Evolutionary conservation across 2,888 invertebrate species (phyloP).

Genomic region (Tetanocera ferruginea): DNA sequence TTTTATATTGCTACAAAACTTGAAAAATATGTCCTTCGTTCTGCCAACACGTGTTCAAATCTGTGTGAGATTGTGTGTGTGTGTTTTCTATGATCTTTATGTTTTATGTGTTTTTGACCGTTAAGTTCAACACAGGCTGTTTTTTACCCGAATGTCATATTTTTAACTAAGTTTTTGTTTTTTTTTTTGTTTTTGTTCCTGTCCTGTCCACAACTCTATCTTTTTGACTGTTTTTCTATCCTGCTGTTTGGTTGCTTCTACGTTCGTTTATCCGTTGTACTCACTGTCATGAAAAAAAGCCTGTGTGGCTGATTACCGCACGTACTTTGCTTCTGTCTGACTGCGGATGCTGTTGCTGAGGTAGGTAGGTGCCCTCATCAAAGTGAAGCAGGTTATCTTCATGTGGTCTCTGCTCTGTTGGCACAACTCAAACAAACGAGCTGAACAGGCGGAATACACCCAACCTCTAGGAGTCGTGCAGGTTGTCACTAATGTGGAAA

Average conservation of each 20-base stretch:
- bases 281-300: too few relatives aligned
- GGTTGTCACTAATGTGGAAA: not conserved
- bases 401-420: not conserved
- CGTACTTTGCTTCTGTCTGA: not conserved
- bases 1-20: not conserved
- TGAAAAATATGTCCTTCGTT: not conserved
- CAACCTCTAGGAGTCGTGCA: not conserved
- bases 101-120: constrained; percentile 3
- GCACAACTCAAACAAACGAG: not conserved
- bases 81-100: not conserved
- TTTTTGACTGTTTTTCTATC: not conserved
- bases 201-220: not conserved
- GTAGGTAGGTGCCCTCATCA: not conserved
- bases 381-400: constrained; percentile 12
- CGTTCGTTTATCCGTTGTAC: too few relatives aligned
- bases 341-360: not conserved
- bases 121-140: constrained; percentile 17
- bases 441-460: not conserved
- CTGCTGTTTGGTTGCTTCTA: not conserved
- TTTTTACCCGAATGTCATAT: constrained; percentile 23
- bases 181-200: not conserved
- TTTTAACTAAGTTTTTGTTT: not conserved
- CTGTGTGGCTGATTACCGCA: constrained; percentile 12
- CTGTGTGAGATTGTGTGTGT: not conserved
- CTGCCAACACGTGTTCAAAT: not conserved